Conservation (phyloP, 1,140 invertebrate species). For the Pogonomyrmex barbatus region DNA sequence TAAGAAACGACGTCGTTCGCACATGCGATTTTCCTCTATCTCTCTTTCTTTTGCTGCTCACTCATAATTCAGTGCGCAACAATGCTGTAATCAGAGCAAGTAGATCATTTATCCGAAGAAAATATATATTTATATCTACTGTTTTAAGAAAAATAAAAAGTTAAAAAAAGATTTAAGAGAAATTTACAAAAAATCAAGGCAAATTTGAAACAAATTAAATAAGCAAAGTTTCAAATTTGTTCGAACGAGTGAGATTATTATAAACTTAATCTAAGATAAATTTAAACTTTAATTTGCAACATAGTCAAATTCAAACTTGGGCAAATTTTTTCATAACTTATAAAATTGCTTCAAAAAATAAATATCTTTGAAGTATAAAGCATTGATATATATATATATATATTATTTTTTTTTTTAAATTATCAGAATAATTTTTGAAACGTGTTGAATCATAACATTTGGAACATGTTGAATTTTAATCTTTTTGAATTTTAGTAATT, state of each 20-base stretch:
- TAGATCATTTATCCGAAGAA: background rate
- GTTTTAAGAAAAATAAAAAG: background rate
- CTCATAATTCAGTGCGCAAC: conserved; percentile 19
- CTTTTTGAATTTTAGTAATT: no score
- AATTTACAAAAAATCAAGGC: background rate
- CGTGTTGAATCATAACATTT: no score
- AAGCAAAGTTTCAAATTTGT: background rate
- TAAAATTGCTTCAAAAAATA: background rate
- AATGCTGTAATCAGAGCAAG: background rate
- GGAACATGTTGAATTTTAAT: no score
- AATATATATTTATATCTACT: background rate
- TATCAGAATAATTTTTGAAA: no score
- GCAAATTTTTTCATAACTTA: background rate
- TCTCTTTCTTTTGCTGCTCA: background rate
- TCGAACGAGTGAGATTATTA: background rate
- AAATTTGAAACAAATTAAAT: background rate
- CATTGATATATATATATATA: background rate
- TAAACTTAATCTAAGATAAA: conserved; percentile 6
- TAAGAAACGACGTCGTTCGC: conserved; percentile 1
- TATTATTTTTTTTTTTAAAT: no score
- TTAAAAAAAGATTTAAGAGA: background rate
- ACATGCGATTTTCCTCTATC: background rate
- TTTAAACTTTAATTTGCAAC: background rate
- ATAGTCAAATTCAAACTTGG: background rate
- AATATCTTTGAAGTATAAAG: background rate